These are phyloP conservation scores for Paguma larvata DNA, from an alignment of 2,797 vertebrate species.

Conservation along the genomic window DNA sequence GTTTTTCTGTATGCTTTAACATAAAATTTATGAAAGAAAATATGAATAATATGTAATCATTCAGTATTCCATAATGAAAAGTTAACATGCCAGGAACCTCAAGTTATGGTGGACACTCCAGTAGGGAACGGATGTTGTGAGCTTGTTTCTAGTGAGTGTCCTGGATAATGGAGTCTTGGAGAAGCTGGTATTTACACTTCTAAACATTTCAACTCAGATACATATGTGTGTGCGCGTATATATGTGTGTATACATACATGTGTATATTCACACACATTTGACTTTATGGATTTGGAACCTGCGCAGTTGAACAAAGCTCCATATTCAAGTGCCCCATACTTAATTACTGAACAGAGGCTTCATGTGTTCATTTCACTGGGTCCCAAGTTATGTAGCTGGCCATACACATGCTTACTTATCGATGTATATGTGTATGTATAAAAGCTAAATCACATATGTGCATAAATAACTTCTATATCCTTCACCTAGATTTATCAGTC, in stretches of 20 bases:
- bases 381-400: background rate
- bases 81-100: background rate
- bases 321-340: background rate
- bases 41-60: background rate
- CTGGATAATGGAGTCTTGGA: background rate
- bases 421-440: background rate
- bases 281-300: background rate
- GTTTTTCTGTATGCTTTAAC: background rate
- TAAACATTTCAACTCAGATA: background rate
- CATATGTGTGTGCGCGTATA: accelerated
- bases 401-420: background rate
- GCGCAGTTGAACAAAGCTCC: background rate
- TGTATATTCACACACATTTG: background rate
- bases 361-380: background rate
- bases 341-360: background rate
- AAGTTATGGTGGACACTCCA: background rate
- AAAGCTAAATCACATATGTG: background rate
- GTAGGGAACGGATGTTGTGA: background rate
- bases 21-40: background rate
- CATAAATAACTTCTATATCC: background rate
- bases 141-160: background rate
- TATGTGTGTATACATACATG: background rate
- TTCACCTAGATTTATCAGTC: background rate
- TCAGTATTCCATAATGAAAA: background rate
- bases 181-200: background rate